A percentile compares a stretch with the other conserved stretches of the same genome.
phyloP scores from a whole-genome alignment of 2,888 invertebrate genomes.

The Schizotus pectinicornis region DNA sequence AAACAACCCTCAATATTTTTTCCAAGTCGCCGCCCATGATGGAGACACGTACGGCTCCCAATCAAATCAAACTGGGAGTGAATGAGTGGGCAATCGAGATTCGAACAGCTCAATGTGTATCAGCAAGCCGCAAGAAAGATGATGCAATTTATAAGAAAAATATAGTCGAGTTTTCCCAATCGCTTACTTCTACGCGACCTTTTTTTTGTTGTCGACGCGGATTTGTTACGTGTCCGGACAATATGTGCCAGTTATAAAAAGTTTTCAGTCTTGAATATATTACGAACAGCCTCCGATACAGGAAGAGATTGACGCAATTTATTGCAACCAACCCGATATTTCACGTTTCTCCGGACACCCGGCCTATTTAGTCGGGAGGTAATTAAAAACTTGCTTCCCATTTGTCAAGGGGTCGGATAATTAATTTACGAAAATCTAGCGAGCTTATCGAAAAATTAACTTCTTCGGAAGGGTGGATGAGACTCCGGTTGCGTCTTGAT shows the following conservation, averaged over 20 bases:
- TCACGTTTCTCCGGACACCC: too few relatives aligned
- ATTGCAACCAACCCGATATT: too few relatives aligned
- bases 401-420: too few relatives aligned
- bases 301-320: too few relatives aligned
- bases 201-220: conserved; percentile 24
- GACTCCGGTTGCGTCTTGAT: too few relatives aligned
- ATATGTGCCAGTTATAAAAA: conserved; percentile 21
- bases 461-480: too few relatives aligned
- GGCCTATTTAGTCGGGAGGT: too few relatives aligned
- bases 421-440: too few relatives aligned
- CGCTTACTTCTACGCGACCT: conserved; percentile 40
- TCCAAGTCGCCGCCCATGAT: conserved; percentile 3
- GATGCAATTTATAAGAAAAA: conserved; percentile 54
- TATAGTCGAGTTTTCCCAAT: conserved; percentile 49
- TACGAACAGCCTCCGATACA: too few relatives aligned
- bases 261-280: conserved; percentile 20
- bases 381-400: too few relatives aligned
- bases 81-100: conserved; percentile 54
- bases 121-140: conserved; percentile 52
- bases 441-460: too few relatives aligned
- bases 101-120: conserved; percentile 48
- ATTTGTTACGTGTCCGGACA: conserved; percentile 26
- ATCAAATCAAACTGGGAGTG: conserved; percentile 54
- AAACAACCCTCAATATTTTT: too few relatives aligned
- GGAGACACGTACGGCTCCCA: conserved; percentile 39